Evolutionary conservation across 1,140 invertebrate species (phyloP), one percentile per base, ranked within the genome.

Genomic region (Agrypnia vestita): DNA sequence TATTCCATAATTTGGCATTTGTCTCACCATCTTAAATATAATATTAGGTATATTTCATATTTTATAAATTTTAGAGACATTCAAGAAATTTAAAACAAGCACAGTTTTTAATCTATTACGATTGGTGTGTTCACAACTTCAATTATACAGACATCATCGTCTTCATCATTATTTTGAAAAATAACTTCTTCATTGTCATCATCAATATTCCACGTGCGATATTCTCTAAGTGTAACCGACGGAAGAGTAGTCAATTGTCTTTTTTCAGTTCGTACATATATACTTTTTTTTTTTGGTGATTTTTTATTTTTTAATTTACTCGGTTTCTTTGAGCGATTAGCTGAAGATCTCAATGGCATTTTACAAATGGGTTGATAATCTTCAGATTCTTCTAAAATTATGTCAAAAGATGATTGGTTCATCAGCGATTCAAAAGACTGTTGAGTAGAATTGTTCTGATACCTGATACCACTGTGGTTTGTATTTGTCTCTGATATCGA

Each of bases 231-330:
- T 44, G 53, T 56, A 10, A 74, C 53, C 11, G 35, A 47, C 9
- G 71, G 71, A 74, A 74, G n/a, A 17, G 51, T 56, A 0, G 71
- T 43, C 25, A 74, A 43, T 56, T 59, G 71, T 55, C 56, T 74
- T 21, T 74, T 74, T 15, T 55, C 4, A 17, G 53, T 44, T 55
- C 71, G 19, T 4, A 74, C 71, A 10, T 19, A 71, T 4, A 56
- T 43, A n/a, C 43, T 17, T 43, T 74, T 17, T 44, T 44, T 74
- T 35, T 74, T 35, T 35, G 25, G 25, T 55, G 19, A 15, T n/a
- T 43, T 13, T 43, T 11, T 46, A 43, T 35, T 1, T 25, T 43
- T 64, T 64, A 3, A n/a, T 6, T 69, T 17, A 7, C 49, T 11
- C 13, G 44, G 43, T 35, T 67, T 67, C 7, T 35, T 35, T 8